Evolutionary conservation across 2,113 vertebrate genomes (phyloP), one percentile per base, ranked within the genome.

Genomic region (Anser brachyrhynchus): DNA sequence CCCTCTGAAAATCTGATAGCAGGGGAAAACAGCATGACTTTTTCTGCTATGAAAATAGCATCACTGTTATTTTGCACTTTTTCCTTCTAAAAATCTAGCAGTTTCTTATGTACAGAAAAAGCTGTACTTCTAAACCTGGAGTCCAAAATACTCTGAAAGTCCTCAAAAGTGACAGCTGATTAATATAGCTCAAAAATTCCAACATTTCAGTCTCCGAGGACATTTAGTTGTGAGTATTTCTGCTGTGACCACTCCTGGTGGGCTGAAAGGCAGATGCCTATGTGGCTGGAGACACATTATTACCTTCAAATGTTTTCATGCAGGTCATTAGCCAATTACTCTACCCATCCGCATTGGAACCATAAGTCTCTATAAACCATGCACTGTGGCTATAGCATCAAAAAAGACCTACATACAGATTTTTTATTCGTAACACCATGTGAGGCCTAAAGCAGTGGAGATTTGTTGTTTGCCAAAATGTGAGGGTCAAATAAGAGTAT

Each of bases 111-210:
- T 44, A 25, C 46, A 93, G 59, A 93, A 88, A 88, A 86, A 83
- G 29, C 15, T 64, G 26, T 26, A 46, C 73, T 83, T 82, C 39
- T 62, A 61, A 62, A 55, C 1, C 18, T n/a, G 8, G 13, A 11
- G 7, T 55, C 35, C 11, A 81, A 91, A 80, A 85, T 79, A 46
- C 39, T 55, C 62, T 66, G 58, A 94, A 91, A 92, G 87, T 76
- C 74, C 31, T 58, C 31, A 33, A 23, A 89, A 72, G 22, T 28
- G 35, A n/a, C 31, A 64, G 22, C 18, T 89, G 39, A 73, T 62
- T 29, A 81, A 58, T 87, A 28, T 49, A 69, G 11, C 19, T 85
- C 16, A 28, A 46, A 12, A 64, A 49, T 35, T 17, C 35, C 65
- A 64, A 28, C 11, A 22, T 61, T 73, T 85, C 16, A 49, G 17